Conservation (phyloP, 2,113 vertebrate species). For the Pseudorhombus dupliciocellatus region DNA sequence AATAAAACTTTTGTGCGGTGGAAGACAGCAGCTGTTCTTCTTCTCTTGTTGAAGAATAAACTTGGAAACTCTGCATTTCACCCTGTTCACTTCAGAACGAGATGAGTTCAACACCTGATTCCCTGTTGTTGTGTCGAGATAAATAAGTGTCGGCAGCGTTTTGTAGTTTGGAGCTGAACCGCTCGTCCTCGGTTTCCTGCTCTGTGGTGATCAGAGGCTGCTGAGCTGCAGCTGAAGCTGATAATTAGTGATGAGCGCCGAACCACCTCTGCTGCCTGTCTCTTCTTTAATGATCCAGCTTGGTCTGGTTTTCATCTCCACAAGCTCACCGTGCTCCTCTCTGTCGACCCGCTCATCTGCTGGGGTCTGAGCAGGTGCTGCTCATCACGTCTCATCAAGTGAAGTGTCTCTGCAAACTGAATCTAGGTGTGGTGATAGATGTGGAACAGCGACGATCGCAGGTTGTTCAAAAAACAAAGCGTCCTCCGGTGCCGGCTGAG, state of each 20-base stretch:
- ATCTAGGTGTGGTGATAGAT: no score
- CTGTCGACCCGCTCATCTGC: not conserved
- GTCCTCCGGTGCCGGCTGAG: not conserved
- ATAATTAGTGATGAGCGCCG: constrained; percentile 8
- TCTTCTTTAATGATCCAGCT: not conserved
- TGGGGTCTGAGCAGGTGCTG: no score
- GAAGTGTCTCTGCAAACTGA: not conserved
- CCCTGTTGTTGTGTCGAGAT: no score
- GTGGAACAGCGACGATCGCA: not conserved
- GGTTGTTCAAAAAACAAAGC: not conserved
- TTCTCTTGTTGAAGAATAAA: no score
- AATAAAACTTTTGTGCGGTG: no score
- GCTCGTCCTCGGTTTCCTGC: not conserved
- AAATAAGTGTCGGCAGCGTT: no score
- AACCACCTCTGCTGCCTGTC: constrained; percentile 5
- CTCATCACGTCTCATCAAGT: not conserved
- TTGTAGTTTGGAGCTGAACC: no score
- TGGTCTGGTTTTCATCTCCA: not conserved
- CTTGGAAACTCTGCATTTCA: no score
- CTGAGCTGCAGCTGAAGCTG: constrained; percentile 1
- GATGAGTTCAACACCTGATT: no score
- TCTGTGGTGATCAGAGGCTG: not conserved
- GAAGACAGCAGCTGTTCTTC: no score
- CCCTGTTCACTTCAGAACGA: no score
- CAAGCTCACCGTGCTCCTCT: not conserved